These are phyloP conservation scores for Myoxocephalus aenaeus DNA, from an alignment of 2,797 vertebrate genomes.

Conservation along the genomic window DNA sequence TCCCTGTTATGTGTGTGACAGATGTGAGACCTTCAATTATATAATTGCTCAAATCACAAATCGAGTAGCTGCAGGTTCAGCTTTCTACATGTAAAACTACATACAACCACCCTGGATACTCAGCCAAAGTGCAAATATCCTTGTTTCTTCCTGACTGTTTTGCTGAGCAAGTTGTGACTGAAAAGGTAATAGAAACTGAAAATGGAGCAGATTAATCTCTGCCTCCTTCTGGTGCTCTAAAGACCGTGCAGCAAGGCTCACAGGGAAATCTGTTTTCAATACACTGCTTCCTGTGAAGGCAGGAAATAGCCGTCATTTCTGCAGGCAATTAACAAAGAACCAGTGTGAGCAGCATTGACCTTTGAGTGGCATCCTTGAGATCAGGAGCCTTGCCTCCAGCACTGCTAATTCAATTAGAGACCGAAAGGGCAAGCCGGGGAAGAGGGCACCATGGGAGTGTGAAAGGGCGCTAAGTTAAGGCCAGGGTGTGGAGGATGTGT, in stretches of 20 bases:
- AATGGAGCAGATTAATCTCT: conserved; percentile 27
- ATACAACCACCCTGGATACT: background rate
- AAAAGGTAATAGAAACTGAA: conserved; percentile 31
- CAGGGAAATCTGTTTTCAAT: conserved; percentile 90
- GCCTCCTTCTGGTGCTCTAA: conserved; percentile 37
- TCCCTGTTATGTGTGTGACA: conserved; percentile 67
- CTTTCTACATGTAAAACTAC: conserved; percentile 14
- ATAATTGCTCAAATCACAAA: conserved; percentile 47
- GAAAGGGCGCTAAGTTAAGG: conserved; percentile 55
- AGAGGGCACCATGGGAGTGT: conserved; percentile 36
- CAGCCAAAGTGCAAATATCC: conserved; percentile 6
- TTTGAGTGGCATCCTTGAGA: conserved; percentile 52
- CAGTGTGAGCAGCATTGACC: conserved; percentile 65
- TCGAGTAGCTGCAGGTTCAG: conserved; percentile 31
- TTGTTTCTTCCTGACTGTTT: conserved; percentile 16
- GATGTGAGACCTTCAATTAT: conserved; percentile 72
- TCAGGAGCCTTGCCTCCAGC: conserved; percentile 48
- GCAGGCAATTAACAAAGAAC: conserved; percentile 84
- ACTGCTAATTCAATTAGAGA: conserved; percentile 73
- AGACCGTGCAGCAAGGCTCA: conserved; percentile 41
- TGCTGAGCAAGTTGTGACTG: conserved; percentile 25
- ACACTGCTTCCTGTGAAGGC: conserved; percentile 85
- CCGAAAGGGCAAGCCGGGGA: conserved; percentile 43
- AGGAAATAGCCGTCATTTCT: conserved; percentile 88
- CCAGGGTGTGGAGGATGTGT: conserved; percentile 42